These are phyloP conservation scores for Dendroctonus ponderosae DNA, from an alignment of 1,140 invertebrate genomes.

Conservation along the genomic window DNA sequence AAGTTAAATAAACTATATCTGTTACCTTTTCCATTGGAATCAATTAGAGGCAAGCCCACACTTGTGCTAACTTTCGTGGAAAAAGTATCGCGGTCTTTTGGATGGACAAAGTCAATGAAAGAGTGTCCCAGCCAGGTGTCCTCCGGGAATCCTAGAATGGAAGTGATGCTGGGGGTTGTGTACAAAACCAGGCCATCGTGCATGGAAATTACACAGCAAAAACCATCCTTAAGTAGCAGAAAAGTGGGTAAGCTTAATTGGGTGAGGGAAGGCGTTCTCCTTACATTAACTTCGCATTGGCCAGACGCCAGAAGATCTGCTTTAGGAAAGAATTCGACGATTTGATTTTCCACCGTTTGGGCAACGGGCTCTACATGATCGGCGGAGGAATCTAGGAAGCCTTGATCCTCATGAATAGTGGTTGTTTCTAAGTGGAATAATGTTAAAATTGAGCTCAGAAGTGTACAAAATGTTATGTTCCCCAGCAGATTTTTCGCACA, in stretches of 20 bases:
- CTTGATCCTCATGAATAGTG: no score
- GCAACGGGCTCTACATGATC: no score
- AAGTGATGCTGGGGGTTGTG: constrained; percentile 67
- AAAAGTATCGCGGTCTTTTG: constrained; percentile 64
- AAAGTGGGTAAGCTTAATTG: no score
- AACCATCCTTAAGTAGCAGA: constrained; percentile 60
- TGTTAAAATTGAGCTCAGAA: no score
- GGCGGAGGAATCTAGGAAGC: no score
- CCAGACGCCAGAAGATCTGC: constrained; percentile 15
- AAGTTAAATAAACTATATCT: constrained; percentile 33
- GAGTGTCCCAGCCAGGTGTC: constrained; percentile 83
- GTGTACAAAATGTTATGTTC: no score
- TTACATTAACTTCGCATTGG: constrained; percentile 34
- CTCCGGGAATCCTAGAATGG: constrained; percentile 74
- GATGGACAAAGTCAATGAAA: constrained; percentile 83
- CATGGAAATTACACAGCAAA: constrained; percentile 79
- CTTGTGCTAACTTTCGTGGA: constrained; percentile 58
- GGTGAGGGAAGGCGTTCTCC: no score
- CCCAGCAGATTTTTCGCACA: no score
- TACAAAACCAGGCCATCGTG: constrained; percentile 76
- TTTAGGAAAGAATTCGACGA: constrained; percentile 5
- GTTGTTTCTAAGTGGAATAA: no score
- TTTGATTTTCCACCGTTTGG: no score
- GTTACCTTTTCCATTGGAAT: constrained; percentile 49
- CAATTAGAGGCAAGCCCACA: constrained; percentile 53